Conservation (phyloP, 2,888 invertebrate genomes). For the Synanthedon myopaeformis region DNA sequence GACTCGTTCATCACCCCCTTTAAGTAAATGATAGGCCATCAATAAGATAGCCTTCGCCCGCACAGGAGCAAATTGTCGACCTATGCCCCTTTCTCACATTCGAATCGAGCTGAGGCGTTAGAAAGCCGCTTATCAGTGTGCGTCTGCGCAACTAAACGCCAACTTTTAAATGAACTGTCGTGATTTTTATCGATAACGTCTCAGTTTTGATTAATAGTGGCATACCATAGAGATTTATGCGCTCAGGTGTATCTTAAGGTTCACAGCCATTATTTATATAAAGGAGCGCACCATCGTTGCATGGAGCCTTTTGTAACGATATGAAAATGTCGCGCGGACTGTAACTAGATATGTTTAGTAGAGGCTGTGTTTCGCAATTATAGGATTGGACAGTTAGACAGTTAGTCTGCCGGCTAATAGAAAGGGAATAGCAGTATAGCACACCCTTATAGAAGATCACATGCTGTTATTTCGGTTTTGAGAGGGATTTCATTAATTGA, state of each 20-base stretch:
- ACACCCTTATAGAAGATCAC: no score
- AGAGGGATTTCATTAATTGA: no score
- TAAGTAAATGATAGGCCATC: conserved; percentile 22
- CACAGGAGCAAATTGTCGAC: conserved; percentile 49
- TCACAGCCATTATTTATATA: no score
- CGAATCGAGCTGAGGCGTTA: conserved; percentile 36
- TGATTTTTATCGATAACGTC: conserved; percentile 48
- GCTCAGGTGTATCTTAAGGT: background rate
- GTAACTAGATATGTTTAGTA: no score
- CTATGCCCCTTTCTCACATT: conserved; percentile 50
- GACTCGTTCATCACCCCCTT: conserved; percentile 12
- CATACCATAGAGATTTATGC: conserved; percentile 4
- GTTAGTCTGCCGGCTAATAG: no score
- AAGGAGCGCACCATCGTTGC: no score
- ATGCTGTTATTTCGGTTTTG: no score
- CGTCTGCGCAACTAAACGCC: conserved; percentile 13
- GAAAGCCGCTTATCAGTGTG: conserved; percentile 41
- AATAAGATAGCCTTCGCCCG: conserved; percentile 24
- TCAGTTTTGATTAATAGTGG: conserved; percentile 37
- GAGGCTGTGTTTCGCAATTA: no score
- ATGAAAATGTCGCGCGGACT: no score
- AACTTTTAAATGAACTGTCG: conserved; percentile 36
- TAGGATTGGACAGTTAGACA: no score
- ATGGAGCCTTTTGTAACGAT: no score
- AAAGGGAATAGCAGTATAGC: no score